Conservation (phyloP, 2,113 vertebrate species). For the Sander vitreus region DNA sequence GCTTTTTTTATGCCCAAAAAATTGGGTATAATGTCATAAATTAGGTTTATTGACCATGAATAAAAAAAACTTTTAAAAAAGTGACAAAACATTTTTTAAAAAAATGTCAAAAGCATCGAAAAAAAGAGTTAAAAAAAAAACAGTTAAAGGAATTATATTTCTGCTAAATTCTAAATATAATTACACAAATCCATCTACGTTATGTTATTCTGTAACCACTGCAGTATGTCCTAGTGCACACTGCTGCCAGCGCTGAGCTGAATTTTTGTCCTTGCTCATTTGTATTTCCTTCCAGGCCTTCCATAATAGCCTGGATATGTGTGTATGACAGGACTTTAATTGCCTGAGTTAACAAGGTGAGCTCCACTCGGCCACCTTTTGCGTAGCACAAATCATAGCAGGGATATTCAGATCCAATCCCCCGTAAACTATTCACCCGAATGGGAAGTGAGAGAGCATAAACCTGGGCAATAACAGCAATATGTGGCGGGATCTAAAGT, state of each 20-base stretch:
- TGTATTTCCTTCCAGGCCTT: constrained; percentile 63
- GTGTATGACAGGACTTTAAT: constrained; percentile 83
- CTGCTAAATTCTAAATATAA: background rate
- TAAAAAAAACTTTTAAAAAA: too few relatives aligned
- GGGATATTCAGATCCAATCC: constrained; percentile 77
- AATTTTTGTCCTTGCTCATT: constrained; percentile 64
- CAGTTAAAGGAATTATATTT: background rate
- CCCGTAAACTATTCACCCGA: constrained; percentile 74
- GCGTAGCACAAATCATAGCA: constrained; percentile 68
- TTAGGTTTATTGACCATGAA: too few relatives aligned
- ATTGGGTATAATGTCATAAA: too few relatives aligned
- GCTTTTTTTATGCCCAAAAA: too few relatives aligned
- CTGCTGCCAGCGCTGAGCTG: constrained; percentile 11
- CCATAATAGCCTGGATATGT: constrained; percentile 74
- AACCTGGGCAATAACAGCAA: constrained; percentile 78
- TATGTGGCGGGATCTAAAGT: constrained; percentile 69
- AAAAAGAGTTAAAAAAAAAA: too few relatives aligned
- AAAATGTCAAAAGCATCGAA: too few relatives aligned
- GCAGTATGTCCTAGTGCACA: background rate
- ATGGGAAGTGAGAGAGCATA: constrained; percentile 76
- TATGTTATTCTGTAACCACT: background rate
- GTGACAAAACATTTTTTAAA: too few relatives aligned
- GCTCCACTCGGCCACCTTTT: constrained; percentile 73
- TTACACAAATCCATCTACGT: background rate
- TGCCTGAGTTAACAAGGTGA: constrained; percentile 84